Evolutionary conservation across 2,888 invertebrate species (phyloP).

Genomic region (Eumacrocentrus americanus): DNA sequence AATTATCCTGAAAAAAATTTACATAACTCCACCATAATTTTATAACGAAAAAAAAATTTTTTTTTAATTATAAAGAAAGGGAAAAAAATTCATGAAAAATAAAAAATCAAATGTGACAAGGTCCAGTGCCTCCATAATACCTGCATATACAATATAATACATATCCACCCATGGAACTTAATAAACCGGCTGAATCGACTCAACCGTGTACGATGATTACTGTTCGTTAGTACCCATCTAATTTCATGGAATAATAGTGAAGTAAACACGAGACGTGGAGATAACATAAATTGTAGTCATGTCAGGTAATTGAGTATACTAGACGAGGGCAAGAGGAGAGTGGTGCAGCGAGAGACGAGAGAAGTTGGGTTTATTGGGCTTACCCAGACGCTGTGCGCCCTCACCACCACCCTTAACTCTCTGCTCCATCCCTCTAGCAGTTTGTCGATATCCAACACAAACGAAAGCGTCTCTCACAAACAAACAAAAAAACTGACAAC

Average conservation of each 20-base stretch:
- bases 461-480: not conserved
- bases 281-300: constrained; percentile 18
- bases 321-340: constrained; percentile 3
- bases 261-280: constrained; percentile 16
- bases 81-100: not conserved
- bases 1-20: not conserved
- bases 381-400: not conserved
- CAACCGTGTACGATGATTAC: constrained; percentile 16
- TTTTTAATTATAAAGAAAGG: too few species aligned
- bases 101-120: not conserved
- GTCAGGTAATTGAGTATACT: constrained; percentile 17
- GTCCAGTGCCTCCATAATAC: not conserved
- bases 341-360: not conserved
- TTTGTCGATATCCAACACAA: constrained; percentile 1
- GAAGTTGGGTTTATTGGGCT: constrained; percentile 9
- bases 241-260: constrained; percentile 21
- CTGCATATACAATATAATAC: constrained; percentile 5
- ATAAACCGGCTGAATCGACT: constrained; percentile 13
- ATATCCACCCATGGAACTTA: constrained; percentile 3
- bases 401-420: not conserved
- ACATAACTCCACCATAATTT: constrained; percentile 13
- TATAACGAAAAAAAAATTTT: too few species aligned
- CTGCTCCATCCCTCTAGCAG: not conserved
- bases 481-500: not conserved
- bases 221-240: constrained; percentile 24